phyloP scores from a whole-genome alignment of 1,140 invertebrate genomes.

The Pseudomyrmex cubaensis region DNA sequence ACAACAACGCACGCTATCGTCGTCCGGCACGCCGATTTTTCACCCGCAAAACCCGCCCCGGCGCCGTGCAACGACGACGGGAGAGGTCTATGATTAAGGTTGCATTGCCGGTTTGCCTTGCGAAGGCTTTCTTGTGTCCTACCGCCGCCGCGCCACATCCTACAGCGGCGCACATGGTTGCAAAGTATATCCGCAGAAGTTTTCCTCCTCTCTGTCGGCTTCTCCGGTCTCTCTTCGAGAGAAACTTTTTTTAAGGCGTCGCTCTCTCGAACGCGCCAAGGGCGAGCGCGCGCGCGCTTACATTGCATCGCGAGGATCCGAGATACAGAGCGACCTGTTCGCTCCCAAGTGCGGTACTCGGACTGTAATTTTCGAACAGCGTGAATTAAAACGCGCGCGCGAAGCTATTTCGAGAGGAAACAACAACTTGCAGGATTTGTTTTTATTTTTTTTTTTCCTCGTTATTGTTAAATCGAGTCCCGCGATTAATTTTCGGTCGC shows the following conservation, averaged over 20 bases:
- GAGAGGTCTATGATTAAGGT: slow-evolving; percentile 43
- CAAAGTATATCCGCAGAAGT: slow-evolving; percentile 35
- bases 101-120: slow-evolving; percentile 80
- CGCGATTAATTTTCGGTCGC: slow-evolving; percentile 10
- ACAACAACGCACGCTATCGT: slow-evolving; percentile 64
- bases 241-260: slow-evolving; percentile 5
- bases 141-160: slow-evolving; percentile 43
- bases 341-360: too few species aligned
- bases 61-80: slow-evolving; percentile 14
- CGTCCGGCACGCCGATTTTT: slow-evolving; percentile 73
- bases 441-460: not conserved
- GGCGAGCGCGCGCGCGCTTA: not conserved
- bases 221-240: not conserved
- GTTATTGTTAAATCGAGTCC: slow-evolving; percentile 5
- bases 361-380: slow-evolving; percentile 2
- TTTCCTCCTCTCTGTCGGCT: slow-evolving; percentile 7
- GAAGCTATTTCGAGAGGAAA: slow-evolving; percentile 8
- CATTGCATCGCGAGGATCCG: not conserved
- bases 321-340: not conserved
- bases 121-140: slow-evolving; percentile 78
- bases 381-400: not conserved
- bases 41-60: slow-evolving; percentile 28
- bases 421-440: not conserved
- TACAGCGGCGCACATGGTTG: slow-evolving; percentile 20
- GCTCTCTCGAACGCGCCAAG: slow-evolving; percentile 13